Percentiles rank a stretch among this genome's conserved stretches.
Evolutionary conservation across 2,797 vertebrate genomes (phyloP).

Genomic region (Synaphobranchus kaupii): DNA sequence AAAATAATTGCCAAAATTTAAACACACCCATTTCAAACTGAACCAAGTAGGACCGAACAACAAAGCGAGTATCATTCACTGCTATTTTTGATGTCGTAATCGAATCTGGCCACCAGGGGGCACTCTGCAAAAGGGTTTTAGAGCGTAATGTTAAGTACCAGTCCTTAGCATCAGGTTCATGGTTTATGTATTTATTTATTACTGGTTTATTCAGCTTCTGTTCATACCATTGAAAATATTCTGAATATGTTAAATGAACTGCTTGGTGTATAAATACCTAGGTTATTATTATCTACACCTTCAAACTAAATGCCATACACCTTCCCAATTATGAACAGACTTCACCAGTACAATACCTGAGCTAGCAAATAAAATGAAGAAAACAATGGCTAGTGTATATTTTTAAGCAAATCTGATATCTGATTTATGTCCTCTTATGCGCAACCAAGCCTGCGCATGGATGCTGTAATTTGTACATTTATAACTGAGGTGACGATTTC

Average conservation of each 20-base stretch:
- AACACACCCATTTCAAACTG: not conserved
- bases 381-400: not conserved
- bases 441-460: not conserved
- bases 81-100: not conserved
- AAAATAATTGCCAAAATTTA: not conserved
- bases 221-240: not conserved
- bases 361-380: not conserved
- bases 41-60: not conserved
- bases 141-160: not conserved
- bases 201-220: not conserved
- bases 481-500: not conserved
- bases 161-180: not conserved
- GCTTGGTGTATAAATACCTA: not conserved
- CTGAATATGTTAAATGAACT: too few relatives aligned
- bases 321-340: not conserved
- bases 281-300: not conserved
- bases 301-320: not conserved
- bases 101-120: conserved; percentile 47
- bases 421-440: not conserved
- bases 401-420: too few relatives aligned
- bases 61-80: not conserved
- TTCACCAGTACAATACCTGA: not conserved
- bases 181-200: conserved; percentile 9
- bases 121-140: conserved; percentile 37
- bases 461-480: not conserved